Evolutionary conservation across 2,797 vertebrate species (phyloP).

Genomic region (Sciurus vulgaris): DNA sequence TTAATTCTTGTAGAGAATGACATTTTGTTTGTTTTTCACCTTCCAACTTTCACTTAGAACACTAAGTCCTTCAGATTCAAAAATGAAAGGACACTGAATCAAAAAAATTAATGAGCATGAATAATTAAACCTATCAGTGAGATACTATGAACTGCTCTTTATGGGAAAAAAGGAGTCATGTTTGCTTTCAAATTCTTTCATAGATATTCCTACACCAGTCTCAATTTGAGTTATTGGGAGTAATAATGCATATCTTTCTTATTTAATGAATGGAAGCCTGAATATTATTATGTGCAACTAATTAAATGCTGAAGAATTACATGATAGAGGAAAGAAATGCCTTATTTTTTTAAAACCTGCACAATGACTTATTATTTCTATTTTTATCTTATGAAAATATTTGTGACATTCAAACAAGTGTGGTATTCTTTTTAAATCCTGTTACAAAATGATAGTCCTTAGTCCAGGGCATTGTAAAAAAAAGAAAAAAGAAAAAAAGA

Average conservation of each 20-base stretch:
- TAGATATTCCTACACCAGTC: neutral
- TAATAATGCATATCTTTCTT: constrained; percentile 6
- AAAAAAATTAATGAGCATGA: constrained; percentile 62
- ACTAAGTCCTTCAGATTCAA: neutral
- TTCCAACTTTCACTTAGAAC: constrained; percentile 2
- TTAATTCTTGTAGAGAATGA: constrained; percentile 49
- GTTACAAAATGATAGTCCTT: constrained; percentile 15
- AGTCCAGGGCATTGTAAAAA: neutral
- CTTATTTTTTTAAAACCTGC: neutral
- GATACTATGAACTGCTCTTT: constrained; percentile 32
- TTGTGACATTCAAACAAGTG: constrained; percentile 29
- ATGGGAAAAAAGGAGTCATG: constrained; percentile 12
- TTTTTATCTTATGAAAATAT: constrained; percentile 29
- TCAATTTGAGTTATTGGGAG: neutral
- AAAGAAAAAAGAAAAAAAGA: no score
- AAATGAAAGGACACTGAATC: constrained; percentile 17
- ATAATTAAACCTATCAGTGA: constrained; percentile 57
- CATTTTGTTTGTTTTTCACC: constrained; percentile 25
- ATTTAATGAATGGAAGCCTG: neutral
- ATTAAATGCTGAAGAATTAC: neutral
- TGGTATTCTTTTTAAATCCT: constrained; percentile 20
- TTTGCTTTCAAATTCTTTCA: constrained; percentile 55
- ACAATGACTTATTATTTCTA: constrained; percentile 36
- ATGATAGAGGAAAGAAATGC: neutral
- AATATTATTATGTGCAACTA: neutral